Conservation (phyloP, 2,888 invertebrate species). For the Didymodactylos carnosus region DNA sequence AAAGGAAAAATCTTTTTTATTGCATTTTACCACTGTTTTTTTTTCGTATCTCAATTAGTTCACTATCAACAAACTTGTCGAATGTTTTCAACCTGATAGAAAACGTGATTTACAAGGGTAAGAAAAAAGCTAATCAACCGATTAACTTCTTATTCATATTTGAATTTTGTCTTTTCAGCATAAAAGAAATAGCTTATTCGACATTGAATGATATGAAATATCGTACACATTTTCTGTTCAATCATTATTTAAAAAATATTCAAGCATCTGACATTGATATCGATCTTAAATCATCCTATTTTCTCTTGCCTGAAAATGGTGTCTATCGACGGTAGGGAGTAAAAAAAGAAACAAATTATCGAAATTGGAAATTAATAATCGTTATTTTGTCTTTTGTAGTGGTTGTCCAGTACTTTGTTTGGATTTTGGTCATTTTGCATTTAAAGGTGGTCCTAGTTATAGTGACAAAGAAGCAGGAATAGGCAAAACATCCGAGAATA, state of each 20-base stretch:
- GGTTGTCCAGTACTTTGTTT: not conserved
- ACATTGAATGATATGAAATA: not conserved
- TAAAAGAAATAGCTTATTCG: not conserved
- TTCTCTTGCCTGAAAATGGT: not conserved
- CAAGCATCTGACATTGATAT: not conserved
- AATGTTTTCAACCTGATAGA: not conserved
- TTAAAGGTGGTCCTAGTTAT: not conserved
- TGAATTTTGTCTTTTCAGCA: not conserved
- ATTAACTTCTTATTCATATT: not conserved
- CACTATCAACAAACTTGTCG: not conserved
- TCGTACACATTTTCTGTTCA: not conserved
- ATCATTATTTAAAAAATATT: not conserved
- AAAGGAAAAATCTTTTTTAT: not conserved
- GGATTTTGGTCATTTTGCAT: not conserved
- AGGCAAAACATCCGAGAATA: not conserved
- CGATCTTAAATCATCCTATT: not conserved
- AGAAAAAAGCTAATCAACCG: too few relatives aligned
- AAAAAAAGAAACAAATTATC: slow-evolving; percentile 40
- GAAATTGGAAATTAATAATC: not conserved
- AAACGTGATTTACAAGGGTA: not conserved
- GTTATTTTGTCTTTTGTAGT: not conserved
- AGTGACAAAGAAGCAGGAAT: not conserved
- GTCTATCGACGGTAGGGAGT: not conserved
- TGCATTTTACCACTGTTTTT: too few relatives aligned
- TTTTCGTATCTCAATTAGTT: not conserved